Conservation (phyloP, 2,888 invertebrate genomes). For the Hyppa rectilinea region DNA sequence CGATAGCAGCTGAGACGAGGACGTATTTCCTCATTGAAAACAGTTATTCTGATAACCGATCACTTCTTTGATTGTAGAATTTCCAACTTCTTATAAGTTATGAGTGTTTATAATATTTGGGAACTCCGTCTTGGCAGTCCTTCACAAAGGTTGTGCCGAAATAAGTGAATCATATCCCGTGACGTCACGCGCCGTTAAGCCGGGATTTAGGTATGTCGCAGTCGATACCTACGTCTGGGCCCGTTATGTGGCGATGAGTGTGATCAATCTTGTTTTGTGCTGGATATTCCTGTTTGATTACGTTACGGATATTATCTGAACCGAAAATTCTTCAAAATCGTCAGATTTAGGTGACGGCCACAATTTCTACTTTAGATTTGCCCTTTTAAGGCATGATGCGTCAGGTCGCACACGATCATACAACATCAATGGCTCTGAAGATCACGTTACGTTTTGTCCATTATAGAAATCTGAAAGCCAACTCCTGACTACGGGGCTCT, state of each 20-base stretch:
- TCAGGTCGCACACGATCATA: too few relatives aligned
- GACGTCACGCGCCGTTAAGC: constrained; percentile 16
- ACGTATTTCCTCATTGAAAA: too few relatives aligned
- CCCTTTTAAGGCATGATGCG: too few relatives aligned
- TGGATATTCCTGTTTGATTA: not conserved
- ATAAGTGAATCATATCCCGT: constrained; percentile 50
- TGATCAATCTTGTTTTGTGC: not conserved
- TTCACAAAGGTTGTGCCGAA: not conserved
- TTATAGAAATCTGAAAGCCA: too few relatives aligned
- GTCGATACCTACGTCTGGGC: not conserved
- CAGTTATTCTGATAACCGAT: not conserved
- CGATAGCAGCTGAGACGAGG: too few relatives aligned
- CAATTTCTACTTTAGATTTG: too few relatives aligned
- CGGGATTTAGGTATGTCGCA: not conserved
- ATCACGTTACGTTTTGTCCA: too few relatives aligned
- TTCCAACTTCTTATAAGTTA: not conserved
- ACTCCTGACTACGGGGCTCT: too few relatives aligned
- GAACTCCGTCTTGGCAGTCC: not conserved
- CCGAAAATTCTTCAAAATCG: too few relatives aligned
- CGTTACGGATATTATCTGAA: not conserved
- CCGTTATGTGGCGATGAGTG: not conserved
- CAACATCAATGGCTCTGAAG: too few relatives aligned
- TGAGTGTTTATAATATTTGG: not conserved
- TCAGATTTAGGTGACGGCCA: too few relatives aligned
- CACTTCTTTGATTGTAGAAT: not conserved